These are phyloP conservation scores for Poeciliopsis prolifica DNA, from an alignment of 2,113 vertebrate species.

Conservation along the genomic window DNA sequence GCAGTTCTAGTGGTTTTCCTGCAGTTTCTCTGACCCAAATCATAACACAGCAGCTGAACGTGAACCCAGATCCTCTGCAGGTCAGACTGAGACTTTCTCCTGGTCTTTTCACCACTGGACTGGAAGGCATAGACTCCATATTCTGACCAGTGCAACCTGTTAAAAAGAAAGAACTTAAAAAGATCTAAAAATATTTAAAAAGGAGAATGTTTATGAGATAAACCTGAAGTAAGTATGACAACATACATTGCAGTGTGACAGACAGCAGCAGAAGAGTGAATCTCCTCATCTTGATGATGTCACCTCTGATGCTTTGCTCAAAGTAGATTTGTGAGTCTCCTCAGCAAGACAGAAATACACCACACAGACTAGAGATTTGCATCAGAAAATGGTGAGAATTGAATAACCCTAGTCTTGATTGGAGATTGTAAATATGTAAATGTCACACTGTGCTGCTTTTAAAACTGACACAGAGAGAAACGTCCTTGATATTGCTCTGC, in stretches of 20 bases:
- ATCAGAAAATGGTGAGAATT: neutral
- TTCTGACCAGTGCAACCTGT: neutral
- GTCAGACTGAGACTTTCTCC: slow-evolving; percentile 36
- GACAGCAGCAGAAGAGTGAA: slow-evolving; percentile 7
- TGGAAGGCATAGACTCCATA: slow-evolving; percentile 21
- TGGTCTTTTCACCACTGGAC: slow-evolving; percentile 33
- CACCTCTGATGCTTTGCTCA: neutral
- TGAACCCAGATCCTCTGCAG: slow-evolving; percentile 14
- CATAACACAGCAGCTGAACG: neutral
- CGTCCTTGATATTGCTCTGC: too few species aligned
- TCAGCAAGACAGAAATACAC: slow-evolving; percentile 2
- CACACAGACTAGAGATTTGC: neutral
- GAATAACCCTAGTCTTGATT: too few species aligned
- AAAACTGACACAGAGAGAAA: too few species aligned
- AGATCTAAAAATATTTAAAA: neutral
- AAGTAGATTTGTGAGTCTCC: neutral
- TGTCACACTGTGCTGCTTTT: too few species aligned
- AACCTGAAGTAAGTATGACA: neutral
- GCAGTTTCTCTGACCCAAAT: too few species aligned
- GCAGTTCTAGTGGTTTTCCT: too few species aligned
- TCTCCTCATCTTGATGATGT: slow-evolving; percentile 16
- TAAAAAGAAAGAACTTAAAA: neutral
- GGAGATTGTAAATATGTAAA: too few species aligned
- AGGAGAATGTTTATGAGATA: too few species aligned
- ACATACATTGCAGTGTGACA: slow-evolving; percentile 16